A percentile compares a stretch with the other conserved stretches of the same genome.
Evolutionary conservation across 2,888 invertebrate genomes (phyloP).

Genomic region (Agrotis segetum): DNA sequence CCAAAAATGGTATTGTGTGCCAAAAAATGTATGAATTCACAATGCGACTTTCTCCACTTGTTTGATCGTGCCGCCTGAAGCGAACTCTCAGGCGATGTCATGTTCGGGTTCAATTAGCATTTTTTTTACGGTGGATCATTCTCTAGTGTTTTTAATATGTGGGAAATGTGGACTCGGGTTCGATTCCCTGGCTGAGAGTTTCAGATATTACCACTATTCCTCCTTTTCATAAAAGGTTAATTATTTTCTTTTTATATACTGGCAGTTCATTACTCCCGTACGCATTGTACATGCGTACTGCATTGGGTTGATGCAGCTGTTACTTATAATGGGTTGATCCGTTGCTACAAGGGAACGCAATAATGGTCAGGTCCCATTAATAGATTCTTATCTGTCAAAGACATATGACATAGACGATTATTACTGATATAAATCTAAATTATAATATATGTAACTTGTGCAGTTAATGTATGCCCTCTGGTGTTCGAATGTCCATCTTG

Average conservation of each 20-base stretch:
- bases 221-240: no score
- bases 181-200: neutral
- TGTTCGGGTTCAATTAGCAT: slow-evolving; percentile 64
- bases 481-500: slow-evolving; percentile 1
- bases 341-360: no score
- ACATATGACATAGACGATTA: neutral
- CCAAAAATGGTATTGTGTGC: slow-evolving; percentile 72
- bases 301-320: no score
- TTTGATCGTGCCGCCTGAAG: slow-evolving; percentile 70
- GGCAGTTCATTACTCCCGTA: no score
- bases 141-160: slow-evolving; percentile 1
- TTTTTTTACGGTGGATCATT: slow-evolving; percentile 43
- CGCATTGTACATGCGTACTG: no score
- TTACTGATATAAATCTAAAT: neutral
- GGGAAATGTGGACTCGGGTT: neutral
- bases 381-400: no score
- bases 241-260: no score
- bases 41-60: slow-evolving; percentile 70
- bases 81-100: slow-evolving; percentile 54
- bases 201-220: neutral
- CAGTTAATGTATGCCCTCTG: slow-evolving; percentile 2
- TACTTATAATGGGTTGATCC: no score
- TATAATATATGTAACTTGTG: neutral
- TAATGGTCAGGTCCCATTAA: no score
- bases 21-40: slow-evolving; percentile 70